Percentiles rank a stretch among this genome's conserved stretches.
These are phyloP conservation scores for Opisthocomus hoazin DNA, from an alignment of 2,113 vertebrate species.

Conservation along the genomic window DNA sequence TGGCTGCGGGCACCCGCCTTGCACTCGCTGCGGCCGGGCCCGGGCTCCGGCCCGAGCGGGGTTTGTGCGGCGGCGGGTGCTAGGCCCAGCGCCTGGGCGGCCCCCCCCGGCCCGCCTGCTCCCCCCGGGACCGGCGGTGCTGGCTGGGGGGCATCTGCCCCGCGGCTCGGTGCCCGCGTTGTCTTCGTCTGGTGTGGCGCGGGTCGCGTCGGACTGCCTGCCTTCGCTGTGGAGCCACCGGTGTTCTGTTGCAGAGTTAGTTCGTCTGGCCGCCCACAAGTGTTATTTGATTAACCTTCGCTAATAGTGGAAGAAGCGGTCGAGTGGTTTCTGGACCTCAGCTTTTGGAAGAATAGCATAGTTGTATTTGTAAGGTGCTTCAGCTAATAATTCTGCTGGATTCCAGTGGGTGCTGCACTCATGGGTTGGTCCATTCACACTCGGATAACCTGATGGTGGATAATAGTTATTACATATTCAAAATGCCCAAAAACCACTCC, in stretches of 20 bases:
- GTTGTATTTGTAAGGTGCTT: neutral
- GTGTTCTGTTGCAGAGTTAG: neutral
- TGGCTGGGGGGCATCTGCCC: neutral
- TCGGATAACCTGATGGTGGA: neutral
- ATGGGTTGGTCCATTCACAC: neutral
- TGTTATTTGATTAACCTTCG: neutral
- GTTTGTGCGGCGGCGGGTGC: neutral
- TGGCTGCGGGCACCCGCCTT: no score
- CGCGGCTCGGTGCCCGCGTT: neutral
- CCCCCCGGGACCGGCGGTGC: no score
- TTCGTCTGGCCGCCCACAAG: rapidly evolving
- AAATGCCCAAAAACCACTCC: neutral
- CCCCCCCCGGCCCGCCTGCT: no score
- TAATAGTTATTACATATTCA: neutral
- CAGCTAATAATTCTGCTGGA: neutral
- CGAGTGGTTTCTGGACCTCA: neutral
- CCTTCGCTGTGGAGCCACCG: neutral
- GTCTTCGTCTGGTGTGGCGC: neutral
- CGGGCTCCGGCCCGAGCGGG: neutral
- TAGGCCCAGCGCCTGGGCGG: no score
- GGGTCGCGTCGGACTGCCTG: rapidly evolving
- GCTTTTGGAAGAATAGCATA: neutral
- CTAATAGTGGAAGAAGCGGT: neutral
- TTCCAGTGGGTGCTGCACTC: neutral
- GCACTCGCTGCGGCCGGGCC: neutral